Base-by-base conservation (phyloP, 53 echinoderm and acorn worm genomes). In the Crossaster papposus region DNA sequence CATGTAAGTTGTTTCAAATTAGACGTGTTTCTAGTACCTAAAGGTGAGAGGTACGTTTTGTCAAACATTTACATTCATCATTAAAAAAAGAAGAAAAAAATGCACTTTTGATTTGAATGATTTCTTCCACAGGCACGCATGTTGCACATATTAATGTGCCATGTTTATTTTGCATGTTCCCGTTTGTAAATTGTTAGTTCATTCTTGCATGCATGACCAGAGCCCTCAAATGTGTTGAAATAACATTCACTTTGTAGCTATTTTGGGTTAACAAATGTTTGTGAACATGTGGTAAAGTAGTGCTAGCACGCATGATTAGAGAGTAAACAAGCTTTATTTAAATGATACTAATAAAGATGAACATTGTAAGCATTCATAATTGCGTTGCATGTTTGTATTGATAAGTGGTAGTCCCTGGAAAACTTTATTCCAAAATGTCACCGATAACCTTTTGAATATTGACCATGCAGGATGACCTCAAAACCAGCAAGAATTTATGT, bases 41-140 rank as follows among this genome's bases (percentile, higher is more conserved):
- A 68, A 68, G 68, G 68, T 68, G 10, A 68, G 68, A 68, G 68
- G 68, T 68, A 68, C 68, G 26, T 28, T 68, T 65, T 28, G 3
- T 44, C 44, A 44, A 44, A 44, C 26, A 68, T 68, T 17, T 68
- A 68, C 68, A n/a, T n/a, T 68, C 28, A n/a, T 68, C 22, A 18
- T 58, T 58, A 58, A 18, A 58, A 58, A 11, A 52, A 52, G 13
- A 52, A 52, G 7, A 52, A 22, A 64, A 68, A n/a, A 68, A 23
- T 20, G 28, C 68, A 68, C 10, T 23, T n/a, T 10, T 28, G 22
- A 68, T 68, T 68, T 68, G 68, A n/a, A 68, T 62, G 17, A 11
- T 68, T 68, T 68, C 28, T 68, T 68, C 28, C 24, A 28, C 68
- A 68, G 68, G 10, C 28, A 68, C 28, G 68, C 68, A 68, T 26